Evolutionary conservation across 2,797 vertebrate species (phyloP), one percentile per base, ranked within the genome.

Genomic region (Sebastes cheni): DNA sequence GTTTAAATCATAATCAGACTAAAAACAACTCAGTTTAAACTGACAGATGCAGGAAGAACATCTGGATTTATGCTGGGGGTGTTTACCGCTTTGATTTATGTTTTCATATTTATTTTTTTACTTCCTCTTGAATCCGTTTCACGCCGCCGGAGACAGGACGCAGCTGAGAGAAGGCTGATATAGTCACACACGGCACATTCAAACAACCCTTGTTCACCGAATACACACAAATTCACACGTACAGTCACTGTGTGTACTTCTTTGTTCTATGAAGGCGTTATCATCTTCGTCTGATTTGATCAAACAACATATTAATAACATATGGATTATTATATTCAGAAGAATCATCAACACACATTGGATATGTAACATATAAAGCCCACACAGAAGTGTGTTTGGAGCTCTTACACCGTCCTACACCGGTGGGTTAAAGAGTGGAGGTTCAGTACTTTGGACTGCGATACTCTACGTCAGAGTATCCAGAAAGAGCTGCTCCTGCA

Each of bases 401-500:
- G 32, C 32, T 32, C 2, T 50, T 56, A 39, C 4, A 56, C 11
- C 10, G 2, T 20, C 25, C 12, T 34, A 56, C 6, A 29, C 42
- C 16, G 9, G 18, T 18, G 16, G 2, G 6, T 42, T 32, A 16
- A 22, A 68, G 20, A 54, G 16, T 39, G 3, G 23, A 39, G 3
- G 27, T 20, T 11, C 3, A 4, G 8, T 30, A 5, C 12, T 34
- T 25, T 52, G 14, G 32, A 66, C 23, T 16, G 2, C 10, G 6
- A 64, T 34, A 34, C 34, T 10, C 75, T 1, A 67, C 68, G 7
- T 83, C 77, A 9, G 61, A 83, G 34, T 75, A 79, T 12, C 58
- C 64, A 1, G 62, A 46, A 89, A 92, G 20, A 94, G 92, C 69
- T 90, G 92, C 62, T 92, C 92, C 82, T 98, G 97, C 67, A 97